phyloP scores from a whole-genome alignment of 1,140 invertebrate species.

The Pteromalus puparum region DNA sequence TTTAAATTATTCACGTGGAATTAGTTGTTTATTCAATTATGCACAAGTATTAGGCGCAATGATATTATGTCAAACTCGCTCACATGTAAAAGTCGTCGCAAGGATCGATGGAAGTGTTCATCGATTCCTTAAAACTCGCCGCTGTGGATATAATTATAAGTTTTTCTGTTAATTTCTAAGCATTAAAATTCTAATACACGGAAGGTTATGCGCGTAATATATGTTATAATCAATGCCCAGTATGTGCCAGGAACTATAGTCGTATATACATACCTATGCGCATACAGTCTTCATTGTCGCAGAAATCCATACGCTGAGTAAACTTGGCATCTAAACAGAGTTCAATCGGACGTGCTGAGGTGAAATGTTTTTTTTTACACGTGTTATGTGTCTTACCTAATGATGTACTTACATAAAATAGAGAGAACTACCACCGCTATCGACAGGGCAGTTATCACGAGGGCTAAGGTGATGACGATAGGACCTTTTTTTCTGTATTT shows the following conservation, averaged over 20 bases:
- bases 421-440: conserved; percentile 57
- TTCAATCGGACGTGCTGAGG: neutral
- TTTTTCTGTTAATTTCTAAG: neutral
- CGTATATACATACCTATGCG: conserved; percentile 63
- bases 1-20: neutral
- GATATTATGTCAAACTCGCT: conserved; percentile 49
- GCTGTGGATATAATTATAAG: conserved; percentile 63
- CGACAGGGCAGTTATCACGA: conserved; percentile 44
- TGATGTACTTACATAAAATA: conserved; percentile 65
- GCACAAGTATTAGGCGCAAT: no score
- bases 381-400: no score
- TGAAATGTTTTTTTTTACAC: no score
- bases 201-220: no score
- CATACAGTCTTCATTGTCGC: conserved; percentile 69
- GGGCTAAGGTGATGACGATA: neutral
- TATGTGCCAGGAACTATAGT: neutral
- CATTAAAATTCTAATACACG: no score
- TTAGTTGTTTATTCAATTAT: no score
- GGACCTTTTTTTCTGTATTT: conserved; percentile 34
- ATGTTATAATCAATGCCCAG: neutral
- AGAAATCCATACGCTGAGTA: conserved; percentile 54
- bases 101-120: conserved; percentile 70
- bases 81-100: conserved; percentile 73
- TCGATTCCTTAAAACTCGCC: conserved; percentile 73
- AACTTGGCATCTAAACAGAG: conserved; percentile 56